phyloP scores from a whole-genome alignment of 2,797 vertebrate species.

The Peromyscus nudipes region DNA sequence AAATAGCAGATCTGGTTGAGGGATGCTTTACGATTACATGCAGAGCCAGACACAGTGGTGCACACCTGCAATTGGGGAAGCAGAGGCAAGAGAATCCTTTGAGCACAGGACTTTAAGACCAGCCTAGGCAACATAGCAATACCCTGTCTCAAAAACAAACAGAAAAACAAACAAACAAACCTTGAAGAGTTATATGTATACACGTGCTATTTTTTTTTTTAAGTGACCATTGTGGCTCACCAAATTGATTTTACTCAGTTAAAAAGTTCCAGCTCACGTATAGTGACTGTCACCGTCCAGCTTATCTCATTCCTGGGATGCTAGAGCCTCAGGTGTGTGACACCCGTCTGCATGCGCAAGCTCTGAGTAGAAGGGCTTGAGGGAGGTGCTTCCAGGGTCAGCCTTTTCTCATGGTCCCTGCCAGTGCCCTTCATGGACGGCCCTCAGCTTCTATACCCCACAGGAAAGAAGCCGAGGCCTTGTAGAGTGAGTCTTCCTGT shows the following conservation, averaged over 20 bases:
- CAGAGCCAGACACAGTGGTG: neutral
- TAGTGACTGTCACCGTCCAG: no score
- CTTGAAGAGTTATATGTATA: neutral
- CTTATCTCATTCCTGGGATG: neutral
- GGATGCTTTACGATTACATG: neutral
- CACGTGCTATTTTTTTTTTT: neutral
- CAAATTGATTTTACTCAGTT: neutral
- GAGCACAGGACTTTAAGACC: neutral
- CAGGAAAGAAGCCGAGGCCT: neutral
- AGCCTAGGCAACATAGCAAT: neutral
- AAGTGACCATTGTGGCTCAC: neutral
- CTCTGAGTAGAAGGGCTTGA: neutral
- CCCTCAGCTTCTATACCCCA: neutral
- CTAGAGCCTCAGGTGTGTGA: neutral
- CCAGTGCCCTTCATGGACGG: neutral
- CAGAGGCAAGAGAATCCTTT: neutral
- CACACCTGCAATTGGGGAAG: neutral
- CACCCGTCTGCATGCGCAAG: no score
- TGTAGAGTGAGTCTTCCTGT: neutral
- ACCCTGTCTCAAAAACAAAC: neutral
- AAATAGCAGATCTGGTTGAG: neutral
- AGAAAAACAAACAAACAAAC: neutral
- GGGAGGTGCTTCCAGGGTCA: neutral
- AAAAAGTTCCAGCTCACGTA: neutral
- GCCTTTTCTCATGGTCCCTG: neutral